These are phyloP conservation scores for Panonychus citri DNA, from an alignment of 1,140 invertebrate genomes.

Conservation along the genomic window DNA sequence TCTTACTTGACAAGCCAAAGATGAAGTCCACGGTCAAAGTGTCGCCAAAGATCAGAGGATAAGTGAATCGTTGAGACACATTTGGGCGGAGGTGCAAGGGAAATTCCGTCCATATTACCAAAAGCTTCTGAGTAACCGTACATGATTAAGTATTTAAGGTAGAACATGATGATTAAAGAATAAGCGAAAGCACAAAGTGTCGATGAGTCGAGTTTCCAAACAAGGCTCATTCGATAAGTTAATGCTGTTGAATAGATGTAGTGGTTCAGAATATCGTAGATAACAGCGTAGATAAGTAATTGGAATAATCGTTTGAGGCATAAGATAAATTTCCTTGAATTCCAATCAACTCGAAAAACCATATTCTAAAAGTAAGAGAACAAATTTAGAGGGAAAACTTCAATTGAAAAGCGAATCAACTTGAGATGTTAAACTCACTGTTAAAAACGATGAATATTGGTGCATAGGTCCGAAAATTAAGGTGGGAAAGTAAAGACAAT, in stretches of 20 bases:
- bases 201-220: constrained; percentile 8
- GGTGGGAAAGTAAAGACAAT: constrained; percentile 14
- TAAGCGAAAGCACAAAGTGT: constrained; percentile 14
- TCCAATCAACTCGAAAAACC: not conserved
- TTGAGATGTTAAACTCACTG: constrained; percentile 1
- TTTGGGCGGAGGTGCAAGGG: constrained; percentile 12
- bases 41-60: constrained; percentile 12
- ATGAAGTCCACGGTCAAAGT: constrained; percentile 14
- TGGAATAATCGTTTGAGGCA: not conserved
- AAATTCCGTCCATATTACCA: constrained; percentile 8
- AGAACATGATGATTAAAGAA: constrained; percentile 13
- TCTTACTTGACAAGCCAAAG: constrained; percentile 9
- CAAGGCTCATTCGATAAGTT: constrained; percentile 9
- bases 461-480: constrained; percentile 15
- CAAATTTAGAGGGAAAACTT: not conserved
- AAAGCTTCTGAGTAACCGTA: constrained; percentile 12
- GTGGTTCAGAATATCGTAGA: constrained; percentile 12
- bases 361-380: not conserved
- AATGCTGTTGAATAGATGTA: constrained; percentile 14
- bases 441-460: constrained; percentile 7
- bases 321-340: not conserved
- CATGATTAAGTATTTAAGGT: constrained; percentile 14
- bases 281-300: constrained; percentile 7
- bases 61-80: constrained; percentile 12
- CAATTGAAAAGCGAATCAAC: too few species aligned